phyloP scores from a whole-genome alignment of 2,888 invertebrate species.

The Priocnemis perturbator region DNA sequence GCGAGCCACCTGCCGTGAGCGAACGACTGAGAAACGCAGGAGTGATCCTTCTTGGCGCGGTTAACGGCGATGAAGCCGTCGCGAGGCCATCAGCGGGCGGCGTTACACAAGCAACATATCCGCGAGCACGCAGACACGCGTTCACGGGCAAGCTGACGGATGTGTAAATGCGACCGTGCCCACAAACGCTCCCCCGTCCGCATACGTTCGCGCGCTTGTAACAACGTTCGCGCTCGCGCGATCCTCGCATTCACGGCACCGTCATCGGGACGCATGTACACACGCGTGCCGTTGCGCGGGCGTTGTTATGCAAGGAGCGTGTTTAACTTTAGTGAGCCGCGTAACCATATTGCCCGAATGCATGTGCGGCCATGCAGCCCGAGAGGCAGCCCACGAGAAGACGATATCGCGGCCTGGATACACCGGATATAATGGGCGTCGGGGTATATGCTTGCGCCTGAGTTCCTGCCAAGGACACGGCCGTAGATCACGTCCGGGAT shows the following conservation, averaged over 20 bases:
- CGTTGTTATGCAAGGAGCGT: conserved; percentile 57
- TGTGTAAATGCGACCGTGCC: too few species aligned
- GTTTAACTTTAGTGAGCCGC: conserved; percentile 60
- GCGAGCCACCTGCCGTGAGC: too few species aligned
- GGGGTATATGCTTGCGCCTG: conserved; percentile 25
- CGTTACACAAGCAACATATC: too few species aligned
- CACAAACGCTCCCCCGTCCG: too few species aligned
- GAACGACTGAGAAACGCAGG: too few species aligned
- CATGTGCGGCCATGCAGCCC: conserved; percentile 41
- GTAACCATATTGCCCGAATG: conserved; percentile 57
- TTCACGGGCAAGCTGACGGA: too few species aligned
- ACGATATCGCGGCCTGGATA: conserved; percentile 34
- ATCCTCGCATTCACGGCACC: not conserved
- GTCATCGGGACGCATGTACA: conserved; percentile 21
- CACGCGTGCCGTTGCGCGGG: conserved; percentile 14
- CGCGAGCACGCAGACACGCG: too few species aligned
- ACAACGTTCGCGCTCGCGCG: not conserved
- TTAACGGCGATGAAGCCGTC: too few species aligned
- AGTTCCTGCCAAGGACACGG: conserved; percentile 25
- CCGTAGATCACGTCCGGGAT: not conserved
- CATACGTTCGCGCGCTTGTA: conserved; percentile 18
- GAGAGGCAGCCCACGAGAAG: not conserved
- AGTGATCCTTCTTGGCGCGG: too few species aligned
- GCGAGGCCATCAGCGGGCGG: too few species aligned
- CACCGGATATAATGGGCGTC: conserved; percentile 31